Evolutionary conservation across 1,140 invertebrate species (phyloP), one percentile per base, ranked within the genome.

Genomic region (Drosophila eugracilis): DNA sequence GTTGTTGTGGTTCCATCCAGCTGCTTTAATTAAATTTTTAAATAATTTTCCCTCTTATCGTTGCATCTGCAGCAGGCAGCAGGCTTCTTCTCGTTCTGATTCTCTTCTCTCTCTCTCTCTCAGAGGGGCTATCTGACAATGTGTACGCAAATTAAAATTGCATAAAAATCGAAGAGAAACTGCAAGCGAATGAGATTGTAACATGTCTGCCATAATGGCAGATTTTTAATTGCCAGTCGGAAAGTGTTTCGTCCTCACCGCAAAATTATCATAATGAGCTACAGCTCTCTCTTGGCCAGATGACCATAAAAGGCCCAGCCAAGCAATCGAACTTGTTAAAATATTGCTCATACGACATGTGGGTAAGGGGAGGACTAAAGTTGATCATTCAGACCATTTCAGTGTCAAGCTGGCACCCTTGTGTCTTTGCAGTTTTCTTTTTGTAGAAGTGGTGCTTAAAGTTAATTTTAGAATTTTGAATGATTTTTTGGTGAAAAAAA

Each of bases 11-110:
- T n/a, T n/a, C n/a, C n/a, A n/a, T n/a, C n/a, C 60, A 76, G 80
- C 72, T 86, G 77, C 58, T 77, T 81, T 86, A 77, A 88, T 85
- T 81, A 86, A 86, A 88, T 86, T 86, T 85, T 78, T 66, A 86
- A 86, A 88, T 81, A 78, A 85, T 85, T 85, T 83, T 63, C 60
- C 14, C 41, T n/a, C 41, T 28, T 75, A 39, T 34, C 32, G 30
- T 17, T 15, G 54, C 22, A 22, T n/a, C 39, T 17, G 24, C 39
- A 5, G 17, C n/a, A n/a, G n/a, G n/a, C n/a, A n/a, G n/a, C n/a
- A n/a, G n/a, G n/a, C 26, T 21, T 34, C 37, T 41, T 47, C 28
- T 39, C n/a, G 39, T 12, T 12, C 28, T 14, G 42, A 12, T 9
- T 62, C 34, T 45, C n/a, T n/a, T n/a, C n/a, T n/a, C n/a, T n/a